A percentile compares a stretch with the other conserved stretches of the same genome.
Evolutionary conservation across 92 coral and sea anemone species (phyloP).

Genomic region (Parazoanthus darwini): DNA sequence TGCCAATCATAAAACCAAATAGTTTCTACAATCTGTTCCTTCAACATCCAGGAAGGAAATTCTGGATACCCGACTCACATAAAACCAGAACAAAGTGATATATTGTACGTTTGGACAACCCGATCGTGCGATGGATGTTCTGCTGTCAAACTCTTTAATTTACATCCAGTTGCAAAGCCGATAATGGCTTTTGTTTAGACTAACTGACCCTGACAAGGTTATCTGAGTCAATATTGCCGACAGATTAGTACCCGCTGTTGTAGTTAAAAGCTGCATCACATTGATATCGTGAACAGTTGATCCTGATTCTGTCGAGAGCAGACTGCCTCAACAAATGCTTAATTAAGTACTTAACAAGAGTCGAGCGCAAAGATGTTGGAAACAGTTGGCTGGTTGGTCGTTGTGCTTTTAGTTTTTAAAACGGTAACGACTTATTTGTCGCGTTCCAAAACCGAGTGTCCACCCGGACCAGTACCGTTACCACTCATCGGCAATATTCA

Average conservation of each 20-base stretch:
- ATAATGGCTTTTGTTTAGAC: slow-evolving; percentile 42
- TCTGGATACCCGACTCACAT: not conserved
- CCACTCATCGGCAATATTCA: slow-evolving; percentile 76
- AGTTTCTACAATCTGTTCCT: slow-evolving; percentile 33
- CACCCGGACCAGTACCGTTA: slow-evolving; percentile 75
- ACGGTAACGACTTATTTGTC: slow-evolving; percentile 16
- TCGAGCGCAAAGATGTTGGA: slow-evolving; percentile 5
- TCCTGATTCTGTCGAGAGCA: not conserved
- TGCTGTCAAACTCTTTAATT: slow-evolving; percentile 26
- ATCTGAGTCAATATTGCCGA: slow-evolving; percentile 26
- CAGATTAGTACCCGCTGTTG: slow-evolving; percentile 37
- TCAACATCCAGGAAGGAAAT: slow-evolving; percentile 33
- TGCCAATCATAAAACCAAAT: slow-evolving; percentile 35
- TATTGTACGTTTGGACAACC: not conserved
- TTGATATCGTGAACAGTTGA: slow-evolving; percentile 4
- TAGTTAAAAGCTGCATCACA: not conserved
- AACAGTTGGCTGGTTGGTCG: slow-evolving; percentile 17
- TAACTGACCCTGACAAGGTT: slow-evolving; percentile 41
- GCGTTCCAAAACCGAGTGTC: slow-evolving; percentile 20
- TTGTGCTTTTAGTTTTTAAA: slow-evolving; percentile 14
- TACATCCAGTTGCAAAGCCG: slow-evolving; percentile 42
- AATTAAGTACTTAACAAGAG: not conserved
- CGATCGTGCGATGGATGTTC: not conserved
- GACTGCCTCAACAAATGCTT: not conserved
- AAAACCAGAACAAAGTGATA: slow-evolving; percentile 24